phyloP scores from a whole-genome alignment of 2,113 vertebrate genomes.

The Eolophus roseicapilla region DNA sequence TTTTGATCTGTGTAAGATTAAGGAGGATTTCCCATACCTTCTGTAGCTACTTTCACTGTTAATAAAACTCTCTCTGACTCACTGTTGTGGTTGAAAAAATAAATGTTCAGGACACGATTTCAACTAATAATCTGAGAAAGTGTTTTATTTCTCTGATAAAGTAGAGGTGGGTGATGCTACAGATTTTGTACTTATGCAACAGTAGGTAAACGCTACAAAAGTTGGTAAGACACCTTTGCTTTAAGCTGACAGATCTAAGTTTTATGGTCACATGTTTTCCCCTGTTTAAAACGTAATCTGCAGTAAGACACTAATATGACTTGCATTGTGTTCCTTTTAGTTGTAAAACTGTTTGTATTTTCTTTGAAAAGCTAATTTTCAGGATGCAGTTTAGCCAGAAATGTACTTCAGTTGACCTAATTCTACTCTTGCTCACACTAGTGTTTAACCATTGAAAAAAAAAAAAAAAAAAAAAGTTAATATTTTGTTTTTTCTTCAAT shows the following conservation, averaged over 20 bases:
- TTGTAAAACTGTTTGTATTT: neutral
- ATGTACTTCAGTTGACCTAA: neutral
- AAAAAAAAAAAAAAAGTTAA: neutral
- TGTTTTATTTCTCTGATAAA: neutral
- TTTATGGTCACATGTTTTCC: neutral
- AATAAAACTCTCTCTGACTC: neutral
- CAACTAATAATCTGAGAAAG: neutral
- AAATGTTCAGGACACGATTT: neutral
- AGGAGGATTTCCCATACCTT: neutral
- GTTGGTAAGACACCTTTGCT: neutral
- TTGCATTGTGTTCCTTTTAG: neutral
- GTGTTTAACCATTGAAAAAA: fast-evolving
- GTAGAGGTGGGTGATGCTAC: neutral
- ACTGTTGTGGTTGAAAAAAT: neutral
- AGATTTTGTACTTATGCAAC: neutral
- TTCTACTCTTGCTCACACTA: neutral
- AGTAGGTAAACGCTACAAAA: neutral
- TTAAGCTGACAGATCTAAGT: neutral
- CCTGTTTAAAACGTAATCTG: neutral
- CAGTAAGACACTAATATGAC: neutral
- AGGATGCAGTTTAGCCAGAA: neutral
- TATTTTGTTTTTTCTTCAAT: neutral
- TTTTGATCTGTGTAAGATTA: constrained; percentile 25
- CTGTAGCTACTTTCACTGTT: neutral
- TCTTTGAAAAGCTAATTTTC: neutral